Evolutionary conservation across 2,797 vertebrate genomes (phyloP), one percentile per base, ranked within the genome.

Genomic region (Gymnocypris eckloni): DNA sequence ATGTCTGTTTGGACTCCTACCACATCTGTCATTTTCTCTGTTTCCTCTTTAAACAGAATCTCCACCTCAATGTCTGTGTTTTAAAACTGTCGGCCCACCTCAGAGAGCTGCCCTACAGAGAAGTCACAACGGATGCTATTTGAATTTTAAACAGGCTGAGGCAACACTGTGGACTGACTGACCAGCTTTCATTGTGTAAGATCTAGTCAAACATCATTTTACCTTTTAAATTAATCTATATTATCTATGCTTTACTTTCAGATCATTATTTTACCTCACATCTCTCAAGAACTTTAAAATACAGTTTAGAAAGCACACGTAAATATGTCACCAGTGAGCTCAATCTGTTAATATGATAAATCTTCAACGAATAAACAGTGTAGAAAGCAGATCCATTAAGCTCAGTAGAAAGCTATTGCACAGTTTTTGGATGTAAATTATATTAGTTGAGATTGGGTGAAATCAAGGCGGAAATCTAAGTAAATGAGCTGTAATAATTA

Each of bases 21-120:
- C 92, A 95, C 95, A 87, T 95, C 95, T 10, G 95, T 95, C 93
- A 96, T 96, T 86, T 95, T 95, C 87, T 96, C 95, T 0, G 93
- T 96, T 81, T 96, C 95, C 88, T 95, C 95, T 90, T 96, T 95
- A 12, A 94, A 95, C 69, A 95, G 90, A 89, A 96, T 96, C 84
- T 95, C 94, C 86, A 95, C 95, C 87, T 95, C 95, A n/a, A 95
- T 95, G 52, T 95, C 94, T 64, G 95, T 95, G 92, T 94, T 95
- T 91, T 95, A 96, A 92, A 96, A 96, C 86, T 96, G 95, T 1
- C 93, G 90, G 43, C 94, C 95, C 87, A 95, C 95, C 88, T 95
- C 94, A 89, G 94, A 96, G 45, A 96, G 93, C 90, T 94, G 94
- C 61, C 94, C 95, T 95, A 90, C 80, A 87, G 54, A 87, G 86